Evolutionary conservation across 2,888 invertebrate genomes (phyloP).

Genomic region (Limnephilus marmoratus): DNA sequence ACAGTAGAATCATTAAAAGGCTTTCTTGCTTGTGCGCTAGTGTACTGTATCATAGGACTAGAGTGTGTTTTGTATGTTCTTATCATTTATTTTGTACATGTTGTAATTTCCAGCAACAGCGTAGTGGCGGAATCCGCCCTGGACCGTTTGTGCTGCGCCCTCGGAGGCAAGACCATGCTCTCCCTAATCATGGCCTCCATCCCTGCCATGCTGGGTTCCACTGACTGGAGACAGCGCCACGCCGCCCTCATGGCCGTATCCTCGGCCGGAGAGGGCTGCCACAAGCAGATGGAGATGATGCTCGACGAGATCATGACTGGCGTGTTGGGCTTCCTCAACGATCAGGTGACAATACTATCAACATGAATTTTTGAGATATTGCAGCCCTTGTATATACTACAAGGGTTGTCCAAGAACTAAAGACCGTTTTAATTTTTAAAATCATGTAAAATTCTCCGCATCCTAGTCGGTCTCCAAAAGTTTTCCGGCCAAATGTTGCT

Average conservation of each 20-base stretch:
- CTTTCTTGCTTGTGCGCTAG: too few relatives aligned
- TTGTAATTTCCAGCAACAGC: slow-evolving; percentile 83
- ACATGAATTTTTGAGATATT: neutral
- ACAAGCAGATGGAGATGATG: slow-evolving; percentile 97
- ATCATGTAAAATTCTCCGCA: too few relatives aligned
- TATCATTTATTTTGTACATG: neutral
- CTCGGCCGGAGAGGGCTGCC: slow-evolving; percentile 98
- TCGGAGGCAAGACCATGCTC: slow-evolving; percentile 94
- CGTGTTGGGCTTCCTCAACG: slow-evolving; percentile 89
- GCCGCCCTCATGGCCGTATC: slow-evolving; percentile 99
- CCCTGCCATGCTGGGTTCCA: slow-evolving; percentile 90
- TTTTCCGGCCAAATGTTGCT: too few relatives aligned
- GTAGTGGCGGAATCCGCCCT: slow-evolving; percentile 97
- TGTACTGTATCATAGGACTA: too few relatives aligned
- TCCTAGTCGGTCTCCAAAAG: too few relatives aligned
- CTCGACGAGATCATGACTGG: slow-evolving; percentile 95
- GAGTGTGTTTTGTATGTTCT: too few relatives aligned
- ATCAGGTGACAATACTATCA: slow-evolving; percentile 79
- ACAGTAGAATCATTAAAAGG: too few relatives aligned
- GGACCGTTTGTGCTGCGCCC: slow-evolving; percentile 97
- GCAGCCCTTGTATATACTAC: too few relatives aligned
- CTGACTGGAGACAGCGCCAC: slow-evolving; percentile 93
- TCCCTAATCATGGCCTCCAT: slow-evolving; percentile 91
- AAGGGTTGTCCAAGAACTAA: too few relatives aligned
- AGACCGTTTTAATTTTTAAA: too few relatives aligned